A percentile compares a stretch with the other conserved stretches of the same genome.
Evolutionary conservation across 2,797 vertebrate species (phyloP).

Genomic region (Rhadinocentrus ornatus): DNA sequence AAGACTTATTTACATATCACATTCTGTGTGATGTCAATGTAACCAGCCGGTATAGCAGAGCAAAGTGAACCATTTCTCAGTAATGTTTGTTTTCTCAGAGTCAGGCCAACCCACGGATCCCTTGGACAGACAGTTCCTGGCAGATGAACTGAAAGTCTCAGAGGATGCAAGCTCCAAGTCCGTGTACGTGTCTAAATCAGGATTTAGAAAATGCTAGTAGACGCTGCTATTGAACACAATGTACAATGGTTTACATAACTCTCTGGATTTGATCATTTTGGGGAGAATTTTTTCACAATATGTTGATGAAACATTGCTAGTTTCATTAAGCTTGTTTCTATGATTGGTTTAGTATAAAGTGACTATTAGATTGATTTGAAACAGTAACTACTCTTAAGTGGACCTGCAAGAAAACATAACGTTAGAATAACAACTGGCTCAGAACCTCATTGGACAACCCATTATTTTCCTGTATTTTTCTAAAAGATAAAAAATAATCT

Average conservation of each 20-base stretch:
- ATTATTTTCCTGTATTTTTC: background rate
- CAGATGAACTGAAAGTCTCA: conserved; percentile 87
- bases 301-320: background rate
- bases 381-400: background rate
- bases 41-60: background rate
- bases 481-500: background rate
- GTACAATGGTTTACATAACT: conserved; percentile 11
- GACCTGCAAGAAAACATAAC: background rate
- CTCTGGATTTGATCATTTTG: background rate
- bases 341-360: too few relatives aligned
- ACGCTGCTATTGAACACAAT: background rate
- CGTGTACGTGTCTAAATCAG: conserved; percentile 84
- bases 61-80: conserved; percentile 12
- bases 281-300: background rate
- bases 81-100: conserved; percentile 82
- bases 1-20: background rate
- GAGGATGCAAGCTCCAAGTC: conserved; percentile 89
- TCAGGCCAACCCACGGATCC: conserved; percentile 91
- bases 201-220: conserved; percentile 3
- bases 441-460: too few relatives aligned
- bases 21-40: conserved; percentile 20
- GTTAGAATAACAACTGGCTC: background rate
- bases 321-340: too few relatives aligned
- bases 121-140: conserved; percentile 92
- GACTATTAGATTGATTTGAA: too few relatives aligned